These are phyloP conservation scores for Serrognathus titanus DNA, from an alignment of 2,888 invertebrate species.

Conservation along the genomic window DNA sequence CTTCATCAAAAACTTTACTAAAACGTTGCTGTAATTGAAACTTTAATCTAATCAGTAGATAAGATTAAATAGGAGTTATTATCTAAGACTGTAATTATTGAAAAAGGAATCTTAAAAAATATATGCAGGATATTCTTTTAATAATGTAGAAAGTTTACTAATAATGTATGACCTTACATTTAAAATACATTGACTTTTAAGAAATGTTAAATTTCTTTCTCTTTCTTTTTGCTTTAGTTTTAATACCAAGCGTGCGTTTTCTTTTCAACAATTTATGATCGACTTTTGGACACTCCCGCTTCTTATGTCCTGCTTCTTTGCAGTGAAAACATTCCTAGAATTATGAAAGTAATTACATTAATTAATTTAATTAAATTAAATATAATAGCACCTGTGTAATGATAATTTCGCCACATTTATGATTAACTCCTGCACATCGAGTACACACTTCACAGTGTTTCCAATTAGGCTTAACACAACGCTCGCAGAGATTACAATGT, in stretches of 20 bases:
- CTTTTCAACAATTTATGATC: constrained; percentile 37
- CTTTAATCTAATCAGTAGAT: too few relatives aligned
- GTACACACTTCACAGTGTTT: constrained; percentile 72
- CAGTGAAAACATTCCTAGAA: constrained; percentile 58
- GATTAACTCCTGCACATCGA: constrained; percentile 59
- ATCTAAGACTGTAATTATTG: too few relatives aligned
- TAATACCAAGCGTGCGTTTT: constrained; percentile 39
- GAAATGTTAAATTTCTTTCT: constrained; percentile 18
- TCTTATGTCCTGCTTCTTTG: constrained; percentile 56
- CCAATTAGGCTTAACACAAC: constrained; percentile 85
- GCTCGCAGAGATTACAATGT: constrained; percentile 63
- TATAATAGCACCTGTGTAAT: constrained; percentile 37
- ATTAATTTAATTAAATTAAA: constrained; percentile 21
- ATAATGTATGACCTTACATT: too few relatives aligned
- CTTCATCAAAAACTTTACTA: too few relatives aligned
- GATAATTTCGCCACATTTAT: constrained; percentile 50
- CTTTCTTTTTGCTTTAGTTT: constrained; percentile 14
- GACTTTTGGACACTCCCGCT: constrained; percentile 52
- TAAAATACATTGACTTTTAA: constrained; percentile 3
- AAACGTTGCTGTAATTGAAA: too few relatives aligned
- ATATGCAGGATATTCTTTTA: too few relatives aligned
- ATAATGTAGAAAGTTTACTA: too few relatives aligned
- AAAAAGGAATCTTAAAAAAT: too few relatives aligned
- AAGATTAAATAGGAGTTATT: too few relatives aligned
- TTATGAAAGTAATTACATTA: not conserved